Base-by-base conservation (phyloP, 2,113 vertebrate genomes). In the Myocastor coypus region DNA sequence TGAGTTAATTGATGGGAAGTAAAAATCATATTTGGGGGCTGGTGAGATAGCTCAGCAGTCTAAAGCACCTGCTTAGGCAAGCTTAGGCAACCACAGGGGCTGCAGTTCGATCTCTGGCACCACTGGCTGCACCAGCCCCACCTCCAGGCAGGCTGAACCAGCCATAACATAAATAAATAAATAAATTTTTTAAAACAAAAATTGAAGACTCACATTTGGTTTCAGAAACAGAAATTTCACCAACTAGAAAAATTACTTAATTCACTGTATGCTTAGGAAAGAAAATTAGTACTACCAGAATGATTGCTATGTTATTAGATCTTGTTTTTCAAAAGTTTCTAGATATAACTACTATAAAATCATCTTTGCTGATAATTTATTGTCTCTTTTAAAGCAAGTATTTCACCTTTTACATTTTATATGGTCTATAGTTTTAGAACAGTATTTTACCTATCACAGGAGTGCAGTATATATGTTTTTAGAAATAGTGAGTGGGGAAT, bases 241-340 rank as follows among this genome's bases (percentile, higher is more conserved):
- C n/a, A n/a, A n/a, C n/a, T n/a, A 68, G 34, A 12, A 87, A 91
- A 90, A 89, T 57, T 57, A 71, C 24, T 88, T 88, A 75, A 10
- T 89, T 94, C 50, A 82, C 1, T 28, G 59, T 77, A 92, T 61
- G 40, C 73, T 87, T 92, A 71, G 1, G 4, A 13, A 91, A 22
- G 7, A 94, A 93, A 52, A 81, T 10, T 75, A 77, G 32, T n/a
- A 89, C 92, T 90, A 92, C 7, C 83, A 92, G n/a, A 75, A 75
- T 81, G 73, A 7, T 83, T 94, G 22, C 20, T 37, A n/a, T n/a
- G 75, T 95, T 55, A 89, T 88, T 94, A 83, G 46, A 86, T 59
- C 30, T 50, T 87, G 12, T 77, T 71, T 91, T 37, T 95, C 7
- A 85, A 75, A 87, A 92, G 90, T 9, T 77, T 91, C 26, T 32